phyloP scores from a whole-genome alignment of 2,113 vertebrate genomes.

The Pomatostomus ruficeps region DNA sequence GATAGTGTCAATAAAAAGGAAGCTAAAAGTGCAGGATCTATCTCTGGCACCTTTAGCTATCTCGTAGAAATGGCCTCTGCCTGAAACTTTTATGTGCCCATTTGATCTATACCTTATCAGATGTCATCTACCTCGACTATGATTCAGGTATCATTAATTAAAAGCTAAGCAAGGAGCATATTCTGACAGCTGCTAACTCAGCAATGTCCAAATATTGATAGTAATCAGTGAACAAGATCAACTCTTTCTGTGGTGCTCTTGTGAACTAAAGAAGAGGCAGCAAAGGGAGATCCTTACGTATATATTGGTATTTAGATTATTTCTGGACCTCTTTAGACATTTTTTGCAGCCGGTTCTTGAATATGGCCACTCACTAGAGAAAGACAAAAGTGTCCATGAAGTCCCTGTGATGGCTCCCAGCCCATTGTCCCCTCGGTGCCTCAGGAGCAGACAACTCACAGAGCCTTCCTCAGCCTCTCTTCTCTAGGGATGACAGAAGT shows the following conservation, averaged over 20 bases:
- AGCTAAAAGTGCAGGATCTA: not conserved
- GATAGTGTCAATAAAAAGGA: not conserved
- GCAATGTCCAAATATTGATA: not conserved
- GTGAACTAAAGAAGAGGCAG: not conserved
- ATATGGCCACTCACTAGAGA: not conserved
- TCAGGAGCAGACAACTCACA: not conserved
- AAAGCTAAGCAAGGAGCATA: not conserved
- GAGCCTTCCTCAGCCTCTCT: not conserved
- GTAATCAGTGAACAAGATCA: not conserved
- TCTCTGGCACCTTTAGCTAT: not conserved
- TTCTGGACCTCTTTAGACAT: not conserved
- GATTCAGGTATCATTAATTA: not conserved
- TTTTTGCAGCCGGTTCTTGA: not conserved
- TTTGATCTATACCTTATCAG: not conserved
- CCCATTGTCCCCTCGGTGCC: not conserved
- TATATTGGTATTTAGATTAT: not conserved
- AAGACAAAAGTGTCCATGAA: not conserved
- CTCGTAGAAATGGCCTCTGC: not conserved
- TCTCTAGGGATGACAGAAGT: not conserved
- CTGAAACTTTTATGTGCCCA: not conserved
- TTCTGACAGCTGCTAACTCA: not conserved
- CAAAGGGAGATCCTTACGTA: not conserved
- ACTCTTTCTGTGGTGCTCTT: not conserved
- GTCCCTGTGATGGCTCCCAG: fast-evolving
- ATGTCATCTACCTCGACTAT: not conserved